phyloP scores from a whole-genome alignment of 2,797 vertebrate genomes.

The Pampus argenteus region DNA sequence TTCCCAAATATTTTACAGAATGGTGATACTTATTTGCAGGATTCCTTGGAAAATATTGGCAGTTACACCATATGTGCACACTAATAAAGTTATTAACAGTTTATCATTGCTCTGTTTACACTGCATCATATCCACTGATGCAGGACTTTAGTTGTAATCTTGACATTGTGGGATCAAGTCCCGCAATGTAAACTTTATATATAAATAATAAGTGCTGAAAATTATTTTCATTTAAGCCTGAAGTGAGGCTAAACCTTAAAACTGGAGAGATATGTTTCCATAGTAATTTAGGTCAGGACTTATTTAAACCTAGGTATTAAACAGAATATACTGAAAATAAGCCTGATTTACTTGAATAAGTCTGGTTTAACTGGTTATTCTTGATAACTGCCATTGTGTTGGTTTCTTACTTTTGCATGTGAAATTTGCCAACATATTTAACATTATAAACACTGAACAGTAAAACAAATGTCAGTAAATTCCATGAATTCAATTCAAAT shows the following conservation, averaged over 20 bases:
- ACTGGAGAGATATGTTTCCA: too few relatives aligned
- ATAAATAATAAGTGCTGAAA: background rate
- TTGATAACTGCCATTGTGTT: background rate
- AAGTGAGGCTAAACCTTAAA: too few relatives aligned
- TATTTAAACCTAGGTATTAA: too few relatives aligned
- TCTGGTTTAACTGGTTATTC: background rate
- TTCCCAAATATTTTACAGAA: conserved; percentile 44
- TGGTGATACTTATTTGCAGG: background rate
- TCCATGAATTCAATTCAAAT: conserved; percentile 59
- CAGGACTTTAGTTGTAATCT: background rate
- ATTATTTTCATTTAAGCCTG: background rate
- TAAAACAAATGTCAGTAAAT: conserved; percentile 57
- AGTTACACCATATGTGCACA: background rate
- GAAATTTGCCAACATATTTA: conserved; percentile 37
- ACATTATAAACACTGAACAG: conserved; percentile 25
- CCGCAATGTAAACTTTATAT: background rate
- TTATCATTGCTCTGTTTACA: background rate
- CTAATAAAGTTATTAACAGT: background rate
- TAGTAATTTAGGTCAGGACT: too few relatives aligned
- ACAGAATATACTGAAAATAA: too few relatives aligned
- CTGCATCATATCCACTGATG: background rate
- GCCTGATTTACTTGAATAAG: too few relatives aligned
- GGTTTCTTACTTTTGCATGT: conserved; percentile 13
- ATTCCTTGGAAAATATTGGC: background rate
- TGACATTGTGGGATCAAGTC: background rate